Evolutionary conservation across 2,797 vertebrate species (phyloP), one percentile per base, ranked within the genome.

Genomic region (Valencia hispanica): DNA sequence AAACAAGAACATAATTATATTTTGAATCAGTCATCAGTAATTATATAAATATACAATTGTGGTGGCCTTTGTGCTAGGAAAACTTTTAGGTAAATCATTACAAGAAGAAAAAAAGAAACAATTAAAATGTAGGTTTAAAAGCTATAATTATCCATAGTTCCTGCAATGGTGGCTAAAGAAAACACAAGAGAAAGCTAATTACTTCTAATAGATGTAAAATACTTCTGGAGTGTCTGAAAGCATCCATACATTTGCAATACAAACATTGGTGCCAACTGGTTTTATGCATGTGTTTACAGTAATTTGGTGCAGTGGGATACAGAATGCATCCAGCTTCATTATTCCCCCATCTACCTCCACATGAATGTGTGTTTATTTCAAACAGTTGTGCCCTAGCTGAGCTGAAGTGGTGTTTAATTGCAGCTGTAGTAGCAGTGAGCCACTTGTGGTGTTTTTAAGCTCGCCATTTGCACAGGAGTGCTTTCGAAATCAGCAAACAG

Each of bases 401-500:
- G 82, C 51, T 5, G 50, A 69, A 73, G 61, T 65, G 48, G 50
- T 70, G 78, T 82, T 76, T 89, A 86, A 87, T 86, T 80, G 63
- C 77, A 78, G 72, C 70, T 15, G 0, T 20, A 47, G 53, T 12
- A 69, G 63, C 61, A 22, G 48, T 5, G 36, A 82, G 79, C 73
- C 78, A 70, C 77, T 84, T 12, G 27, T 66, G 8, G 3, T 61
- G 83, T 77, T 72, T 68, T 78, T 72, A 84, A 87, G 86, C 86
- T 84, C 2, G 30, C 87, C 70, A 88, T 92, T 90, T 89, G 79
- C 48, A 48, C 68, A 32, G 41, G 41, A 79, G 69, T 69, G 73
- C 50, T 72, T 74, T 66, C 0, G 9, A 84, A 86, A 88, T 87
- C 86, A 70, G 70, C 79, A 79, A 89, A 87, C 86, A 61, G 72